phyloP scores from a whole-genome alignment of 2,797 vertebrate genomes.

The Echeneis naucrates region DNA sequence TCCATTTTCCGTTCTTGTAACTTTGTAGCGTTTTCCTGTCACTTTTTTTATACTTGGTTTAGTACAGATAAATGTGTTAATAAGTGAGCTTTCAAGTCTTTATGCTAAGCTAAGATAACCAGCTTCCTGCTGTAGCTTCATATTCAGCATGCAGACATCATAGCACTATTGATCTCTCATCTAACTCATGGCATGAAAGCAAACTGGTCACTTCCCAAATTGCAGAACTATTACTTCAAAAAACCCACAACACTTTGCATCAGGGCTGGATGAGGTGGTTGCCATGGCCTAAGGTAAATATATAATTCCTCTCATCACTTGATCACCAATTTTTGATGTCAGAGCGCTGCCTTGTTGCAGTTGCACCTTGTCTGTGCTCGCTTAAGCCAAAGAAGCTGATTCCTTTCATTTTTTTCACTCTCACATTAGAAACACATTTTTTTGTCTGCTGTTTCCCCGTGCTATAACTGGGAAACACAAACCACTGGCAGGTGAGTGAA shows the following conservation, averaged over 20 bases:
- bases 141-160: not conserved
- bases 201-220: not conserved
- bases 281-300: not conserved
- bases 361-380: not conserved
- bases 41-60: not conserved
- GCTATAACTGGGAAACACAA: not conserved
- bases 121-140: not conserved
- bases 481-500: too few species aligned
- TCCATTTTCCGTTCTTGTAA: too few species aligned
- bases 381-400: not conserved
- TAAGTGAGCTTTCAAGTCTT: not conserved
- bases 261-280: not conserved
- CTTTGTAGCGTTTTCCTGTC: not conserved
- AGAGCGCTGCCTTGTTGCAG: not conserved
- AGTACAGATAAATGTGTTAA: not conserved
- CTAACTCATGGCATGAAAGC: not conserved
- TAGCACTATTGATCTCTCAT: not conserved
- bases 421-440: not conserved
- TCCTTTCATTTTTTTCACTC: not conserved
- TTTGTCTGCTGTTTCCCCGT: not conserved
- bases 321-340: not conserved
- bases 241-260: not conserved
- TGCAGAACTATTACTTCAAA: not conserved
- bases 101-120: conserved; percentile 9
- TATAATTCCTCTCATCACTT: not conserved